Evolutionary conservation across 2,113 vertebrate species (phyloP).

Genomic region (Cebidichthys violaceus): DNA sequence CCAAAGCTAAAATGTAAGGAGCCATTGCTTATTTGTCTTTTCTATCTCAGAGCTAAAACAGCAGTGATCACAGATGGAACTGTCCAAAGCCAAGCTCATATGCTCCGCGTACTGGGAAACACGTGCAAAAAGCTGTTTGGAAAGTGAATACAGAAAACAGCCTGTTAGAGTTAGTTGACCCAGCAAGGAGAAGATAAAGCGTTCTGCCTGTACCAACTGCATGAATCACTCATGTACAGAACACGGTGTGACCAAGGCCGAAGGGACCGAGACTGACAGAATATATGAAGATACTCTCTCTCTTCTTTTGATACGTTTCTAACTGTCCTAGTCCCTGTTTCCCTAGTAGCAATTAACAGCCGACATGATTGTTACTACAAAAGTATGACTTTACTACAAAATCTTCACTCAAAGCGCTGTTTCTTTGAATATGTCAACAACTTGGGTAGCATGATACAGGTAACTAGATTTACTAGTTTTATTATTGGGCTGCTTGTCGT

Average conservation of each 20-base stretch:
- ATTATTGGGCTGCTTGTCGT: too few relatives aligned
- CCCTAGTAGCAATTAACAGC: conserved; percentile 19
- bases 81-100: conserved; percentile 35
- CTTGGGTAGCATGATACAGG: too few relatives aligned
- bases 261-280: background rate
- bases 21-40: conserved; percentile 21
- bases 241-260: conserved; percentile 19
- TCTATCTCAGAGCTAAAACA: conserved; percentile 32
- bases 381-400: too few relatives aligned
- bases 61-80: conserved; percentile 39
- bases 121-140: conserved; percentile 41
- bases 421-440: too few relatives aligned
- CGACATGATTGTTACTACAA: too few relatives aligned
- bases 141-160: conserved; percentile 41
- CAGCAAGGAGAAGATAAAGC: conserved; percentile 27
- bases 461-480: too few relatives aligned
- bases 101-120: conserved; percentile 33
- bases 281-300: background rate
- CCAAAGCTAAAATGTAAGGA: conserved; percentile 10
- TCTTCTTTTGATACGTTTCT: background rate
- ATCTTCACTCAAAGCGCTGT: too few relatives aligned
- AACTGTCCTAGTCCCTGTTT: conserved; percentile 19
- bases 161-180: conserved; percentile 31
- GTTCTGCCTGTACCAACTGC: background rate
- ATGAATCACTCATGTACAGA: conserved; percentile 12